Base-by-base conservation (phyloP, 30 jellyfish, hydroid and myxozoan species). In the Cassiopea andromeda region DNA sequence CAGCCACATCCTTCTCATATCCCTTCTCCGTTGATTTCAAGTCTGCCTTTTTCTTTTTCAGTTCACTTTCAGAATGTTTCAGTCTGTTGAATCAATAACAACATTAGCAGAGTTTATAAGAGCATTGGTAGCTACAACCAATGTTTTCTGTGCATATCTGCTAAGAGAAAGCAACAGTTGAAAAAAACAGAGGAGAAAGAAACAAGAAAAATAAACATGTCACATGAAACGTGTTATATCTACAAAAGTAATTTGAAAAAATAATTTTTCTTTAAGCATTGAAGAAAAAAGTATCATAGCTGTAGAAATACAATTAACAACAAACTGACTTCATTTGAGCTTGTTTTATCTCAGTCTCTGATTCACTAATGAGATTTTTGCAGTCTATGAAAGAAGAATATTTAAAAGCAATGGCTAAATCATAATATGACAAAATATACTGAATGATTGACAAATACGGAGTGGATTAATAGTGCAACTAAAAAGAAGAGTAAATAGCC, bases 341-440 rank as follows among this genome's bases (percentile, higher is more conserved):
- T 74, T 94, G 98, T 74, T 94, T 94, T 43, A 90, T 79, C 61
- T 85, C 98, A 1, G 98, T 94, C 47, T 89, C 98, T 17, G 98
- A 80, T 70, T 89, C 89, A 75, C 98, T 94, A 66, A 88, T 90
- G 8, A 90, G 93, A 78, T 94, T 94, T 82, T 94, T 94, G 89
- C 97, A 94, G 76, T 89, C 98, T 94, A 68, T 7, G 44, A 87
- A 17, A 17, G 27, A 69, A 61, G 10, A 4, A 16, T n/a, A n/a
- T n/a, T n/a, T n/a, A 16, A 27, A 74, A 7, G 84, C 45, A 2
- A 16, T 16, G 84, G 16, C 27, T 10, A 75, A 47, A n/a, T n/a
- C 6, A n/a, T n/a, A 45, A 75, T 75, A 27, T 8, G 1, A 1
- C 87, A 78, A 78, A n/a, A n/a, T n/a, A n/a, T n/a, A n/a, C n/a